A percentile compares a stretch with the other conserved stretches of the same genome.
Evolutionary conservation across 1,140 invertebrate species (phyloP).

Genomic region (Phymorhynchus buccinoides): DNA sequence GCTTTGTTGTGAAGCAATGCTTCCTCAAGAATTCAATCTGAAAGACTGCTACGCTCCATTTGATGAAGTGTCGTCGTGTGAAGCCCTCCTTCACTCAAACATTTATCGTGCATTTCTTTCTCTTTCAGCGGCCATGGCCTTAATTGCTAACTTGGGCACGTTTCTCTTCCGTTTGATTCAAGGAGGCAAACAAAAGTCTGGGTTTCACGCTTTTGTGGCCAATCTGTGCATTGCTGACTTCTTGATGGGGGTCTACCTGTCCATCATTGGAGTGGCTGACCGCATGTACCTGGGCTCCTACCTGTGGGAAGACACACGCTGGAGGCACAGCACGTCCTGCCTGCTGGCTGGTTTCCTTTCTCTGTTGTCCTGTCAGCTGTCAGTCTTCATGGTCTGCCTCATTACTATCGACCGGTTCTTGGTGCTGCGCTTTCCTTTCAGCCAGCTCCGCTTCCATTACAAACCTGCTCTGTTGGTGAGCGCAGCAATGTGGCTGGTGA

Average conservation of each 20-base stretch:
- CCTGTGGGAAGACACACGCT: conserved; percentile 48
- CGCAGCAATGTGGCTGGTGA: neutral
- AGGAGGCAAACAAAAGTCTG: conserved; percentile 27
- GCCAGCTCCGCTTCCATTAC: conserved; percentile 32
- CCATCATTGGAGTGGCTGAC: conserved; percentile 61
- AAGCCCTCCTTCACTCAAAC: conserved; percentile 42
- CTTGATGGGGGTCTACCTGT: conserved; percentile 64
- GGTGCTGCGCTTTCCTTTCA: conserved; percentile 60
- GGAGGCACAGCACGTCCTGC: conserved; percentile 55
- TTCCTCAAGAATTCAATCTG: neutral
- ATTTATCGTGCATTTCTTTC: conserved; percentile 43
- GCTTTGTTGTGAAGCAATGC: conserved; percentile 47
- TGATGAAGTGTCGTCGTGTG: conserved; percentile 54
- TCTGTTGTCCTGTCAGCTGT: conserved; percentile 56
- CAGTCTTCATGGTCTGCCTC: conserved; percentile 55
- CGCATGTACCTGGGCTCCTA: conserved; percentile 55
- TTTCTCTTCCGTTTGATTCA: conserved; percentile 41
- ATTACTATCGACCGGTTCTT: conserved; percentile 54
- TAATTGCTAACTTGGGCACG: conserved; percentile 48
- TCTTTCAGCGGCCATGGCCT: conserved; percentile 44
- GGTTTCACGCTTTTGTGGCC: conserved; percentile 48
- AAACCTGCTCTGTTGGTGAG: conserved; percentile 19
- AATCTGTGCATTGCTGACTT: conserved; percentile 58
- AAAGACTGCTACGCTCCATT: conserved; percentile 46
- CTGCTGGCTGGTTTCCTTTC: conserved; percentile 56